phyloP scores from a whole-genome alignment of 1,140 invertebrate genomes.

The Scaptomyza hsui region DNA sequence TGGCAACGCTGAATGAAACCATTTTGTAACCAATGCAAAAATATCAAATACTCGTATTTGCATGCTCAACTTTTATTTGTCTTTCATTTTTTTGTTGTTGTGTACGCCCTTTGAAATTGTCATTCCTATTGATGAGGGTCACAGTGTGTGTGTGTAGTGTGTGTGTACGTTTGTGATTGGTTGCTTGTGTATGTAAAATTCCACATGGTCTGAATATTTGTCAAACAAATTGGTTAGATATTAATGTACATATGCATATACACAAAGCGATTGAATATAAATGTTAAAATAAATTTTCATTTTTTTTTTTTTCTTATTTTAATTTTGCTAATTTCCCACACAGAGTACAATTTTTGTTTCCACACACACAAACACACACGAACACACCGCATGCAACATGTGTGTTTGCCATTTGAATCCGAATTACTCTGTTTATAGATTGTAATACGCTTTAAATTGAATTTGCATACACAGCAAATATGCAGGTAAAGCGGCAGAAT shows the following conservation, averaged over 20 bases:
- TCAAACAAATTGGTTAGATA: conserved; percentile 50
- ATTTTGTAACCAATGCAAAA: conserved; percentile 36
- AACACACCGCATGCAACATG: conserved; percentile 37
- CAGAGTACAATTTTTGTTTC: conserved; percentile 5
- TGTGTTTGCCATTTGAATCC: conserved; percentile 34
- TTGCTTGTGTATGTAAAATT: conserved; percentile 3
- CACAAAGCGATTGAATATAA: background rate
- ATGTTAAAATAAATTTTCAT: background rate
- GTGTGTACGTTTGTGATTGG: background rate
- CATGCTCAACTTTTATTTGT: conserved; percentile 6
- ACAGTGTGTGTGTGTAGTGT: background rate
- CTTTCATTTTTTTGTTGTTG: background rate
- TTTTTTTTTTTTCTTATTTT: background rate
- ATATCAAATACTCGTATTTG: conserved; percentile 25
- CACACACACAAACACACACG: background rate
- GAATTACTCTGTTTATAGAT: conserved; percentile 36
- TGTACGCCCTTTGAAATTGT: conserved; percentile 13
- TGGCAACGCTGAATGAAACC: conserved; percentile 11
- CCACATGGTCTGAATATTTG: conserved; percentile 27
- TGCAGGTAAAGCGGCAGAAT: conserved; percentile 16
- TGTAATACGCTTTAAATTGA: conserved; percentile 45
- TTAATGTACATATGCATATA: conserved; percentile 19
- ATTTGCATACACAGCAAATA: conserved; percentile 31
- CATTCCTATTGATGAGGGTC: conserved; percentile 42
- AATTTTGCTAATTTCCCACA: conserved; percentile 16